phyloP scores from a whole-genome alignment of 2,888 invertebrate species.

The Eurois occulta region DNA sequence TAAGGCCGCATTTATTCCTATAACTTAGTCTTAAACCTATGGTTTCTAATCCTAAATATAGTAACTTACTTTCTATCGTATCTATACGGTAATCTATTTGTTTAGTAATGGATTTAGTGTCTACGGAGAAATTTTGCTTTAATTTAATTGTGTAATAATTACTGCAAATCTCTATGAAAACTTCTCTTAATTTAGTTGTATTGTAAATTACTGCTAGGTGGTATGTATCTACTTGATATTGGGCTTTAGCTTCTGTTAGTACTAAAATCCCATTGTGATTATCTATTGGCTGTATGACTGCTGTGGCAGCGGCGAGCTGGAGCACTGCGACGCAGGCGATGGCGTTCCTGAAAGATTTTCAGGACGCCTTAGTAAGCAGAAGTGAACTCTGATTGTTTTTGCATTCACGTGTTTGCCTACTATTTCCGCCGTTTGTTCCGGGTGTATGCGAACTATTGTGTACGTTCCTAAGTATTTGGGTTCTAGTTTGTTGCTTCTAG shows the following conservation, averaged over 20 bases:
- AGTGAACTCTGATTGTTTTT: conserved; percentile 66
- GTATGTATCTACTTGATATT: conserved; percentile 45
- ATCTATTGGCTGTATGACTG: conserved; percentile 61
- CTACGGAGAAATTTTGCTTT: conserved; percentile 25
- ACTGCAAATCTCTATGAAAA: conserved; percentile 37
- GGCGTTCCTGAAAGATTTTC: conserved; percentile 63
- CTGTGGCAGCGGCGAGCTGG: conserved; percentile 51
- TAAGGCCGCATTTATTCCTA: conserved; percentile 44
- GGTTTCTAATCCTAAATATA: conserved; percentile 47
- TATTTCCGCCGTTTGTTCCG: conserved; percentile 65
- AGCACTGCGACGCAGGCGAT: conserved; percentile 55
- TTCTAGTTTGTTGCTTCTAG: conserved; percentile 60
- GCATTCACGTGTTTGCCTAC: conserved; percentile 67
- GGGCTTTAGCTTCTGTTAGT: conserved; percentile 58
- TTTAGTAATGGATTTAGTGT: neutral
- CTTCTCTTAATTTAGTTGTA: conserved; percentile 44
- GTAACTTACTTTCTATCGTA: conserved; percentile 56
- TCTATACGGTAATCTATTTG: conserved; percentile 56
- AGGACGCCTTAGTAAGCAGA: conserved; percentile 62
- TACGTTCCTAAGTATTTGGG: conserved; percentile 37
- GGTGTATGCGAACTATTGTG: conserved; percentile 64
- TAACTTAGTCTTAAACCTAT: conserved; percentile 26
- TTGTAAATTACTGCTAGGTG: conserved; percentile 55
- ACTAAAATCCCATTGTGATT: conserved; percentile 63
- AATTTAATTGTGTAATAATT: conserved; percentile 49